Base-by-base conservation (phyloP, 2,797 vertebrate species). In the Fratercula arctica region DNA sequence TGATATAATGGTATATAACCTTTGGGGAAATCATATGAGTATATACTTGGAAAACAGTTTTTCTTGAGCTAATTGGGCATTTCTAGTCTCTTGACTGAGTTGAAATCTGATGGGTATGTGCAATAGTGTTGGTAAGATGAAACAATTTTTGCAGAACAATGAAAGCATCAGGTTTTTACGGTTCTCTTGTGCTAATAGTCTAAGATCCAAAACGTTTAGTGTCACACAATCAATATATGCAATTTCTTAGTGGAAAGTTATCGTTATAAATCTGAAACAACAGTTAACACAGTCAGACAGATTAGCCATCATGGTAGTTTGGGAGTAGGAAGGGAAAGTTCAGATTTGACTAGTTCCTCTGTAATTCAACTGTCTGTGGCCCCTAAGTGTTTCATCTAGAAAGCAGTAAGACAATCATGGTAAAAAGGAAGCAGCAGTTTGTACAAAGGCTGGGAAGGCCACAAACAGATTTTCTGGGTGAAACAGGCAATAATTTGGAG, bases 131-230 rank as follows among this genome's bases (percentile, higher is more conserved):
- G 35, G 21, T 66, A 79, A 80, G 73, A 75, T 70, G 35, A 83
- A 92, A 89, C 72, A 46, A n/a, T 75, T 90, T 91, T 75, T 90
- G 80, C 78, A 85, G 39, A 90, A 78, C 66, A 51, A 76, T 84
- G 56, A 87, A 92, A 83, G 12, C 37, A 67, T 69, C n/a, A 20
- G 6, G 5, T 23, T 83, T 96, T 95, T 96, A 57, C 91, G 68
- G 57, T 78, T 84, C 50, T 89, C 15, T 70, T 79, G 63, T 60
- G 56, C 46, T 86, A 77, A 93, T 41, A 81, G 9, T 41, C 53
- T 77, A 41, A 79, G 48, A 77, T 75, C 84, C 21, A 79, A 74
- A 93, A 77, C 77, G 20, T 50, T 90, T 90, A 26, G 5, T 93
- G 50, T 87, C 85, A 91, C 57, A 73, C 41, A 94, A 63, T 94